These are phyloP conservation scores for Saccopteryx bilineata DNA, from an alignment of 2,113 vertebrate genomes.

Conservation along the genomic window DNA sequence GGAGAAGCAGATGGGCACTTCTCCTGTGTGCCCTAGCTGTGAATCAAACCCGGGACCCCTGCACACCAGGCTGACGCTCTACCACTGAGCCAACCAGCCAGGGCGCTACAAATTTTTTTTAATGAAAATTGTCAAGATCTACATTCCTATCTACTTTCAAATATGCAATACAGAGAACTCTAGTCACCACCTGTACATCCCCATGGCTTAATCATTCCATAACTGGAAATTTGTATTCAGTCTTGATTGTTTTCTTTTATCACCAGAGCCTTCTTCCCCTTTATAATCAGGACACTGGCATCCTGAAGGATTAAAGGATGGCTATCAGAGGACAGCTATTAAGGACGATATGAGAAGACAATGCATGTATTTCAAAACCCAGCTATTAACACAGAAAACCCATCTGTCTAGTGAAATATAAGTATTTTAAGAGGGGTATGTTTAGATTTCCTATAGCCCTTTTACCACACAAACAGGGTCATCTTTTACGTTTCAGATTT, in stretches of 20 bases:
- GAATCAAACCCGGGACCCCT: no score
- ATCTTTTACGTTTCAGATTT: constrained; percentile 22
- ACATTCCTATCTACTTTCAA: background rate
- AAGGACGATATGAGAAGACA: background rate
- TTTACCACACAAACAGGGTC: background rate
- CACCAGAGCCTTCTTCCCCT: background rate
- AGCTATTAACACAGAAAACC: background rate
- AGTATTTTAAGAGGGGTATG: background rate
- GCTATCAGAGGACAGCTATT: background rate
- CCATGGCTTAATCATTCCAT: background rate
- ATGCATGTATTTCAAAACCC: background rate
- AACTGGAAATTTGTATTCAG: background rate
- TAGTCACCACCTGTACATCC: background rate
- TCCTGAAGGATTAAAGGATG: background rate
- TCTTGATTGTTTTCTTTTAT: constrained; percentile 1
- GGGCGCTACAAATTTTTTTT: background rate
- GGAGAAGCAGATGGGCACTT: no score
- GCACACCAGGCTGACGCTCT: no score
- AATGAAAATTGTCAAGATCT: background rate
- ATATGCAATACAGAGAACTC: background rate
- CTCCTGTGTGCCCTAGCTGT: no score
- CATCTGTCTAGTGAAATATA: background rate
- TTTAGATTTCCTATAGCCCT: background rate
- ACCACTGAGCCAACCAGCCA: no score
- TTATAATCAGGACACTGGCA: background rate